phyloP scores from a whole-genome alignment of 35 echinoderm and acorn worm species.

The Strongylocentrotus purpuratus region DNA sequence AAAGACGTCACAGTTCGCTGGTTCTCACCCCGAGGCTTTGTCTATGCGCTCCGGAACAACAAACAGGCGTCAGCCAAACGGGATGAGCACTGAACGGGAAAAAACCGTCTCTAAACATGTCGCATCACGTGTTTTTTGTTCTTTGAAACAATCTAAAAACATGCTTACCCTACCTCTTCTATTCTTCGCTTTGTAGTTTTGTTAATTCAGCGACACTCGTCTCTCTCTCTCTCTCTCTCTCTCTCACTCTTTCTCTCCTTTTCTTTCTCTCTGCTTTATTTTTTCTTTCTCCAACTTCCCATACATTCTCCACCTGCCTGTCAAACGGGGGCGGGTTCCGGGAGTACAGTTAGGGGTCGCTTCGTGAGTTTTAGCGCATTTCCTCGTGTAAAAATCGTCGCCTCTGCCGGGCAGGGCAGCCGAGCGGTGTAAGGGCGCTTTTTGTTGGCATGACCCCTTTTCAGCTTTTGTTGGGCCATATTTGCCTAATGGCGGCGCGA shows the following conservation, averaged over 20 bases:
- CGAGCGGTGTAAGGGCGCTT: slow-evolving; percentile 7
- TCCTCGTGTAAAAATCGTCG: slow-evolving; percentile 19
- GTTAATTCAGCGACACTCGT: slow-evolving; percentile 35
- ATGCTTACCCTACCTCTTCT: not conserved
- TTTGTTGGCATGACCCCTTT: slow-evolving; percentile 28
- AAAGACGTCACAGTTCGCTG: slow-evolving; percentile 31
- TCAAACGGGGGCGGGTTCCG: slow-evolving; percentile 29
- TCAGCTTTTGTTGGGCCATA: not conserved
- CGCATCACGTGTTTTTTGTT: slow-evolving; percentile 14
- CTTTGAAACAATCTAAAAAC: slow-evolving; percentile 5
- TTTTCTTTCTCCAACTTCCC: not conserved
- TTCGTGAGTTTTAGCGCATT: slow-evolving; percentile 9
- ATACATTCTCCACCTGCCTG: not conserved
- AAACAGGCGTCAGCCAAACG: slow-evolving; percentile 35
- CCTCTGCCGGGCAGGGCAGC: not conserved
- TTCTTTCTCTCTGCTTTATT: not conserved
- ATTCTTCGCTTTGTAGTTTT: not conserved
- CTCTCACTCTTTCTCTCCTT: too few species aligned
- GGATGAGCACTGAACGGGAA: not conserved
- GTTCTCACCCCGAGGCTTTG: not conserved
- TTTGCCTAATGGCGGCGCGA: slow-evolving; percentile 25
- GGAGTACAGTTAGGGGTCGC: slow-evolving; percentile 16
- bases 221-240: not conserved
- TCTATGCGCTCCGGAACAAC: not conserved
- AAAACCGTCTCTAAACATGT: not conserved